These are phyloP conservation scores for Parapsyche elsis DNA, from an alignment of 1,140 invertebrate species.

Conservation along the genomic window DNA sequence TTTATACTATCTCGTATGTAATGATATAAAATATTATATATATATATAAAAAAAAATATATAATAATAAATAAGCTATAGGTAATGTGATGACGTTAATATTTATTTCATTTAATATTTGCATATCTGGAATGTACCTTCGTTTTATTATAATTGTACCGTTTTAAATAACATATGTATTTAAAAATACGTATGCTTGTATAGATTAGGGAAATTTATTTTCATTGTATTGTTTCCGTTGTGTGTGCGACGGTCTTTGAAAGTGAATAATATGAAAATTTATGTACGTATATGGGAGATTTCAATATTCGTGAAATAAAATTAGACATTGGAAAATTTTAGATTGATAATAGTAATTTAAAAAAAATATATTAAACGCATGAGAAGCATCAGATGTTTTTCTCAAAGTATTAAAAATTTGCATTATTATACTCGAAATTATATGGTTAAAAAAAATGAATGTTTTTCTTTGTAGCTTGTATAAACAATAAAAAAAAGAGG, in stretches of 20 bases:
- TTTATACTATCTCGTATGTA: constrained; percentile 40
- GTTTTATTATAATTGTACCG: constrained; percentile 6
- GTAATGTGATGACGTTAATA: constrained; percentile 17
- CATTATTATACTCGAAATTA: constrained; percentile 35
- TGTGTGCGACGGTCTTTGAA: not conserved
- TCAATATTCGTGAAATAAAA: constrained; percentile 4
- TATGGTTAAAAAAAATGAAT: constrained; percentile 8
- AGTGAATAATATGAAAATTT: not conserved
- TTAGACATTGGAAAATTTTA: constrained; percentile 6
- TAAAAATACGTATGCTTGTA: constrained; percentile 1
- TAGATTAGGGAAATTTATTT: constrained; percentile 12
- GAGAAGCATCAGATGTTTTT: constrained; percentile 40
- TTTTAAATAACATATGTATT: constrained; percentile 13
- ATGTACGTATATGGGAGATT: not conserved
- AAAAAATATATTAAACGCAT: not conserved
- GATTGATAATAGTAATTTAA: not conserved
- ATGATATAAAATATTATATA: constrained; percentile 7
- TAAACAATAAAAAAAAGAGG: not conserved
- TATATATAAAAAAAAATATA: constrained; percentile 21
- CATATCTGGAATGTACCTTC: constrained; percentile 52
- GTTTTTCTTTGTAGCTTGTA: not conserved
- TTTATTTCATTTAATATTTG: constrained; percentile 44
- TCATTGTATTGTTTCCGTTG: not conserved
- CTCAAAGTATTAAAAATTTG: constrained; percentile 24
- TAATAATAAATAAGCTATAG: not conserved